These are phyloP conservation scores for Polymixis lichenea DNA, from an alignment of 2,888 invertebrate genomes.

Conservation along the genomic window DNA sequence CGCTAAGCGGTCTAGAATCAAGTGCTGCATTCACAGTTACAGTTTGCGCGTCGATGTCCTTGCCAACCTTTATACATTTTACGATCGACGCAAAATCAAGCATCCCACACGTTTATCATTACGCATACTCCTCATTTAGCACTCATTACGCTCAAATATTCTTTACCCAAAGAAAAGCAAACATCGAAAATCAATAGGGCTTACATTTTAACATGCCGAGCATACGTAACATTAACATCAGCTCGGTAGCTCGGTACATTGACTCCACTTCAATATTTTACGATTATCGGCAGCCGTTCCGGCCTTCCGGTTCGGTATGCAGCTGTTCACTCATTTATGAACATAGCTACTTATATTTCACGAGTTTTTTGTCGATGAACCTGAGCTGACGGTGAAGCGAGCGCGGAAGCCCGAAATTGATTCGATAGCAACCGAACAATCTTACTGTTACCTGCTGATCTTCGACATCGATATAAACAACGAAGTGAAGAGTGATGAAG, in stretches of 20 bases:
- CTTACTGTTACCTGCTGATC: constrained; percentile 4
- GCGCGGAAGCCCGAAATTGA: not conserved
- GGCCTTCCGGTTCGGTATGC: constrained; percentile 62
- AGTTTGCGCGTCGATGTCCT: no score
- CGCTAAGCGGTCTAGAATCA: no score
- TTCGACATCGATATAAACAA: not conserved
- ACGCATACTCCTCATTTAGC: constrained; percentile 7
- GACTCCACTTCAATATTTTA: constrained; percentile 69
- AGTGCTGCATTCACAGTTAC: no score
- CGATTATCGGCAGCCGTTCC: constrained; percentile 63
- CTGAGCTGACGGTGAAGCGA: not conserved
- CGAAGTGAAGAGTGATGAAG: not conserved
- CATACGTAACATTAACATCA: constrained; percentile 46
- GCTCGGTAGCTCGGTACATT: constrained; percentile 57
- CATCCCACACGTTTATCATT: not conserved
- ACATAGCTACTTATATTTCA: constrained; percentile 36
- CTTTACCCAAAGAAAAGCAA: constrained; percentile 19
- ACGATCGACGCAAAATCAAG: not conserved
- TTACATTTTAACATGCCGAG: constrained; percentile 19
- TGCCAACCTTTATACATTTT: no score
- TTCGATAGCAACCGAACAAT: constrained; percentile 5
- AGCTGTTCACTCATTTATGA: constrained; percentile 55
- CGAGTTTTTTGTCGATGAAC: constrained; percentile 33
- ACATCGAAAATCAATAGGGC: constrained; percentile 50
- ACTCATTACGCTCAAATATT: constrained; percentile 6